Evolutionary conservation across 2,797 vertebrate genomes (phyloP).

Genomic region (Ctenosaura bakeri): DNA sequence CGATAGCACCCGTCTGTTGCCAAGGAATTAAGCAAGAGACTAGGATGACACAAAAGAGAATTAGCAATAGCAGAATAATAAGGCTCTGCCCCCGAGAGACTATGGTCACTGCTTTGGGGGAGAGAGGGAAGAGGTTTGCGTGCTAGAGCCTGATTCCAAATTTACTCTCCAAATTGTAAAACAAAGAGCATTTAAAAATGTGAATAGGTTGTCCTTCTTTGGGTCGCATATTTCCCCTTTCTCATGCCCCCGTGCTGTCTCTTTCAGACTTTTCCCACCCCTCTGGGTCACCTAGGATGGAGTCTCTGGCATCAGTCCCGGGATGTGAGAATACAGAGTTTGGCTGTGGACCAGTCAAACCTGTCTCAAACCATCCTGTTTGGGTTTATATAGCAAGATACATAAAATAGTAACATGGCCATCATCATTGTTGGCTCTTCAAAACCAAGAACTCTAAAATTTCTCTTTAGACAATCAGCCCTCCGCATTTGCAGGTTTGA

Average conservation of each 20-base stretch:
- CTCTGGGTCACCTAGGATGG: neutral
- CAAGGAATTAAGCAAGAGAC: slow-evolving; percentile 67
- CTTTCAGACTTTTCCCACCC: neutral
- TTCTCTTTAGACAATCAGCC: neutral
- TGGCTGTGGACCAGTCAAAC: no score
- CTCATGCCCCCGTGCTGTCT: neutral
- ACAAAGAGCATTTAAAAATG: slow-evolving; percentile 22
- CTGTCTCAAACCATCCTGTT: neutral
- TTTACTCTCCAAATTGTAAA: slow-evolving; percentile 19
- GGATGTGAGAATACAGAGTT: neutral
- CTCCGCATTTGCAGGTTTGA: no score
- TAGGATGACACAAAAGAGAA: slow-evolving; percentile 63
- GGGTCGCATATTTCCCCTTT: neutral
- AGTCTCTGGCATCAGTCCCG: neutral
- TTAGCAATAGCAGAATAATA: slow-evolving; percentile 52
- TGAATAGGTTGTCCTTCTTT: neutral
- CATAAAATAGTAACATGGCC: neutral
- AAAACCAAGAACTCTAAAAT: no score
- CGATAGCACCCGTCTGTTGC: slow-evolving; percentile 72
- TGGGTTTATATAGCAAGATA: no score
- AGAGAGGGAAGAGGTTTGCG: neutral
- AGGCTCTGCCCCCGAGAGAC: neutral
- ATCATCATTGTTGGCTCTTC: neutral
- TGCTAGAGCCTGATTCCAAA: neutral
- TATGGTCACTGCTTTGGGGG: neutral